Evolutionary conservation across 2,888 invertebrate species (phyloP), one percentile per base, ranked within the genome.

Genomic region (Amphipyra berbera): DNA sequence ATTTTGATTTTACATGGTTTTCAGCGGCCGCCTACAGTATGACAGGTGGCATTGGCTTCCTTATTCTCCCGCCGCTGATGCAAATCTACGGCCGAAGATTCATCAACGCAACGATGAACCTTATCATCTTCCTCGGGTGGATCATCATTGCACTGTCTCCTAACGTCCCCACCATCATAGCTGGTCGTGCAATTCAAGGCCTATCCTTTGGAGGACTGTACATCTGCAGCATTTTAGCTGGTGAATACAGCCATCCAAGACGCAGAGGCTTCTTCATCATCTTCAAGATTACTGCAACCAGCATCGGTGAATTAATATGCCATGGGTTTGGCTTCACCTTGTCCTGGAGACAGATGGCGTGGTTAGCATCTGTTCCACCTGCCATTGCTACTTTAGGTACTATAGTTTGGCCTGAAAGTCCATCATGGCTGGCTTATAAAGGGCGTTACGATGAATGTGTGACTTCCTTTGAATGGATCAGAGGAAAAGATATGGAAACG

Each of bases 161-260:
- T 10, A 70, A 75, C 38, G 59, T 74, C 7, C 14, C 69, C 0
- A 55, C 52, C 6, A 40, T 78, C 4, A 63, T 77, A 27, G 47
- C 50, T 9, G 78, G 72, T 0, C 67, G 78, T 37, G 62, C 72
- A 4, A 46, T 77, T 37, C 78, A 78, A 41, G 77, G 77, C 0
- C 33, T 77, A 7, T 54, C 74, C 4, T 77, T 74, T n/a, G 67
- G 71, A 15, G 71, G 77, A 0, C 35, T 76, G 0, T 66, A 66
- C 37, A 71, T 76, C 2, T 61, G 59, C 46, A 58, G 57, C 7
- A 68, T 77, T 0, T 33, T 74, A 21, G 64, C 63, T 46, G 72
- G 65, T 6, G 77, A 77, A 55, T 77, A 76, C 41, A 63, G 68
- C n/a, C 77, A 77, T 46, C 77, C 74, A 0, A 77, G 61, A 46